These are phyloP conservation scores for Neolamprologus sp. DNA, from an alignment of 2,113 vertebrate genomes.

Conservation along the genomic window DNA sequence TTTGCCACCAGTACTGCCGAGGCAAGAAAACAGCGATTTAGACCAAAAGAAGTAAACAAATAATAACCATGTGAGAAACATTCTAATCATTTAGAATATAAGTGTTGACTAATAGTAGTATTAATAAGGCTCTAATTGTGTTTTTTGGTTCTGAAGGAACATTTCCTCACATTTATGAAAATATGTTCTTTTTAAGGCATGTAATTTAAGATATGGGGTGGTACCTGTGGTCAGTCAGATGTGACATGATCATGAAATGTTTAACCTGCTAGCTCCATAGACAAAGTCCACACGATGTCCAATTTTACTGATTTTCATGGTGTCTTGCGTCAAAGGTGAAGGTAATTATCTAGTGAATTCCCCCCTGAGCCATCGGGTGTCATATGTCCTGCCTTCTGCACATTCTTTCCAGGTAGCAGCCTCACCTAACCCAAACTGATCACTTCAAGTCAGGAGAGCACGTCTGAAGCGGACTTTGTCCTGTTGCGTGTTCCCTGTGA, in stretches of 20 bases:
- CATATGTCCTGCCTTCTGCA: not conserved
- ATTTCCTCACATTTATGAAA: not conserved
- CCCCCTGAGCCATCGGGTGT: not conserved
- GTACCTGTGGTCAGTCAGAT: not conserved
- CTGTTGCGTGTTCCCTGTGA: not conserved
- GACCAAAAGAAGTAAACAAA: not conserved
- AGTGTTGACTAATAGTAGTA: not conserved
- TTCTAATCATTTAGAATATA: not conserved
- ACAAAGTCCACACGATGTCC: not conserved
- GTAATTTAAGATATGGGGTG: not conserved
- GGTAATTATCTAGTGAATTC: not conserved
- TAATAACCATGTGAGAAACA: not conserved
- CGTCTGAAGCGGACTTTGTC: not conserved
- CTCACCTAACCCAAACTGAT: not conserved
- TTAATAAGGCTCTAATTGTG: not conserved
- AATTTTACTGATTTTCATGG: not conserved
- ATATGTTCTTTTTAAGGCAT: not conserved
- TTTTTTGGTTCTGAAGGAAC: not conserved
- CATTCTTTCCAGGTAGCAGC: not conserved
- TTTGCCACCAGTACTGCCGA: slow-evolving; percentile 82
- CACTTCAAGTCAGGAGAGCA: not conserved
- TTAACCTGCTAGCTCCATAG: not conserved
- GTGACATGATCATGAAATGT: not conserved
- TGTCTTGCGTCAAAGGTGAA: not conserved
- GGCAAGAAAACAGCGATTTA: not conserved